These are phyloP conservation scores for Diachrysia chrysitis DNA, from an alignment of 2,888 invertebrate genomes.

Conservation along the genomic window DNA sequence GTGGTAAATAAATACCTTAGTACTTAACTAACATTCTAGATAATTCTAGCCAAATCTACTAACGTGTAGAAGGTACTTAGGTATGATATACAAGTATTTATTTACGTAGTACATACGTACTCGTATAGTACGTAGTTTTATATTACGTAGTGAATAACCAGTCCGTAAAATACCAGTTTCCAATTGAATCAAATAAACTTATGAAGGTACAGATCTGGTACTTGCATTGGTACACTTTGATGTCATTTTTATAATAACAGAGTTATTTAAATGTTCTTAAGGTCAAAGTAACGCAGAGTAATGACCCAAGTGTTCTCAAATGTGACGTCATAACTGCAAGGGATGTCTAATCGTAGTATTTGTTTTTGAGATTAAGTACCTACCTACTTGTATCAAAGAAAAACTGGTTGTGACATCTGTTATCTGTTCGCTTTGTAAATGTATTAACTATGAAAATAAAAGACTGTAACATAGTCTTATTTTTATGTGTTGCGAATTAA, in stretches of 20 bases:
- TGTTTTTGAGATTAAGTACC: background rate
- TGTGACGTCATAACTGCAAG: constrained; percentile 24
- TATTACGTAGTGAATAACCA: background rate
- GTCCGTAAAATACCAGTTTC: background rate
- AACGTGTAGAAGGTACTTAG: too few species aligned
- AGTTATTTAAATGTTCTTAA: constrained; percentile 18
- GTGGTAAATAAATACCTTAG: too few species aligned
- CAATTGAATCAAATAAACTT: background rate
- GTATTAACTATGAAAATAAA: background rate
- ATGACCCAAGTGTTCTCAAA: constrained; percentile 8
- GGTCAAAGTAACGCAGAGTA: constrained; percentile 22
- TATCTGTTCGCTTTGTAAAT: background rate
- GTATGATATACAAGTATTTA: too few species aligned
- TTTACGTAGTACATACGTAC: too few species aligned
- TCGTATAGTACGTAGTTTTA: too few species aligned
- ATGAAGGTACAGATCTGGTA: background rate
- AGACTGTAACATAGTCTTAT: background rate
- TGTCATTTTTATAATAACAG: constrained; percentile 29
- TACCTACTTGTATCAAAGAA: background rate
- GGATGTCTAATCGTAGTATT: constrained; percentile 8
- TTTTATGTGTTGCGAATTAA: background rate
- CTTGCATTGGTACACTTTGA: background rate
- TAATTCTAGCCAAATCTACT: too few species aligned
- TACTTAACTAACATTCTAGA: too few species aligned
- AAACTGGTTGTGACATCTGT: background rate